phyloP scores from a whole-genome alignment of 23 tunicate species.

The Ascidia mentula region DNA sequence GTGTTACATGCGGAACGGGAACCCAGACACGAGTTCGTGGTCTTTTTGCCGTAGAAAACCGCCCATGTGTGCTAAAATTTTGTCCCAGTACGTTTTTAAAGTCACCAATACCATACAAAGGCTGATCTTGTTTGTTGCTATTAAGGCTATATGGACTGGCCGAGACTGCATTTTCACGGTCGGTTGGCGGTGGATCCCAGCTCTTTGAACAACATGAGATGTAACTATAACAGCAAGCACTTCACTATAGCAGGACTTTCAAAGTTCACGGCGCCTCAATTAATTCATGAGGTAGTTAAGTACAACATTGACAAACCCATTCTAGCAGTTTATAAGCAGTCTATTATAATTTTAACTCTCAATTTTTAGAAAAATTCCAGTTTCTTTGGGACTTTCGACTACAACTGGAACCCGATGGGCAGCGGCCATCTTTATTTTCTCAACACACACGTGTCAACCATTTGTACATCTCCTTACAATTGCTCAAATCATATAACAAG shows the following conservation, averaged over 20 bases:
- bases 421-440: not conserved
- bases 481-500: not conserved
- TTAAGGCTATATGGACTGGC: slow-evolving; percentile 14
- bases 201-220: slow-evolving; percentile 7
- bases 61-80: not conserved
- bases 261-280: not conserved
- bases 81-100: slow-evolving; percentile 14
- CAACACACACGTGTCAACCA: slow-evolving; percentile 5
- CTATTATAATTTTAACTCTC: too few species aligned
- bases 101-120: too few species aligned
- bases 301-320: too few species aligned
- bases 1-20: not conserved
- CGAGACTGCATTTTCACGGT: not conserved
- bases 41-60: not conserved
- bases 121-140: not conserved
- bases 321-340: too few species aligned
- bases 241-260: not conserved
- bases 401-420: slow-evolving; percentile 16
- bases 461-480: not conserved
- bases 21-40: not conserved
- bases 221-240: slow-evolving; percentile 6
- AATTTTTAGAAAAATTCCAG: too few species aligned
- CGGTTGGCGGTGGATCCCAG: slow-evolving; percentile 6
- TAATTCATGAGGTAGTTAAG: not conserved
- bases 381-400: not conserved